These are phyloP conservation scores for Epinotia bilunana DNA, from an alignment of 2,888 invertebrate genomes.

Conservation along the genomic window DNA sequence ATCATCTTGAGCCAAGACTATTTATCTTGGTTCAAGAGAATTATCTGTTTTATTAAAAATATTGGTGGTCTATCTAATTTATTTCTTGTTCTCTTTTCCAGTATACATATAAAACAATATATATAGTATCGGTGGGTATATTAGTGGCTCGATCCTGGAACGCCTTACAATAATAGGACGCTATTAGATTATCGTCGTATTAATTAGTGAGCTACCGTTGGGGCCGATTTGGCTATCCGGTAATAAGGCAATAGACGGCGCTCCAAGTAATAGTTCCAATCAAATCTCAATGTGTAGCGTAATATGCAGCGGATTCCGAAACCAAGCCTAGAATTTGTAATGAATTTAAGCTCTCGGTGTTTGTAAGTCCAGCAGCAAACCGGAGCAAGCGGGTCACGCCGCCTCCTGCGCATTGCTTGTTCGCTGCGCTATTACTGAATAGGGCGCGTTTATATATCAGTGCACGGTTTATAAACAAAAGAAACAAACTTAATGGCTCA, in stretches of 20 bases:
- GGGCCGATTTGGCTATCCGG: not conserved
- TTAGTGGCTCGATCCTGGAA: not conserved
- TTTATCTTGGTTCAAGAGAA: too few species aligned
- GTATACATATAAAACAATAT: constrained; percentile 17
- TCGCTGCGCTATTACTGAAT: constrained; percentile 32
- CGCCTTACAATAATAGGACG: not conserved
- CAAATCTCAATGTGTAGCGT: not conserved
- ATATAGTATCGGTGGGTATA: constrained; percentile 18
- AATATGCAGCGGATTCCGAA: not conserved
- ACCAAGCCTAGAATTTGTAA: constrained; percentile 63
- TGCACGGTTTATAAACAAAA: not conserved
- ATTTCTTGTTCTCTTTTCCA: too few species aligned
- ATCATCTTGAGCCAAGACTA: too few species aligned
- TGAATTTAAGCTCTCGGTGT: constrained; percentile 69
- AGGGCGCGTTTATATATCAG: not conserved
- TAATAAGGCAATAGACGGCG: not conserved
- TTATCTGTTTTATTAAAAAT: too few species aligned
- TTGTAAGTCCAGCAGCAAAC: constrained; percentile 76
- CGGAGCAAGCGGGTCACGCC: constrained; percentile 81
- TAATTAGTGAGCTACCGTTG: not conserved
- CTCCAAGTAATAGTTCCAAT: not conserved
- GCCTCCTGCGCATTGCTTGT: constrained; percentile 62
- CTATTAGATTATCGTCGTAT: not conserved
- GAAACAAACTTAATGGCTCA: not conserved
- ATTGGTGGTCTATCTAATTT: too few species aligned